Evolutionary conservation across 1,140 invertebrate species (phyloP).

Genomic region (Drosophila azteca): DNA sequence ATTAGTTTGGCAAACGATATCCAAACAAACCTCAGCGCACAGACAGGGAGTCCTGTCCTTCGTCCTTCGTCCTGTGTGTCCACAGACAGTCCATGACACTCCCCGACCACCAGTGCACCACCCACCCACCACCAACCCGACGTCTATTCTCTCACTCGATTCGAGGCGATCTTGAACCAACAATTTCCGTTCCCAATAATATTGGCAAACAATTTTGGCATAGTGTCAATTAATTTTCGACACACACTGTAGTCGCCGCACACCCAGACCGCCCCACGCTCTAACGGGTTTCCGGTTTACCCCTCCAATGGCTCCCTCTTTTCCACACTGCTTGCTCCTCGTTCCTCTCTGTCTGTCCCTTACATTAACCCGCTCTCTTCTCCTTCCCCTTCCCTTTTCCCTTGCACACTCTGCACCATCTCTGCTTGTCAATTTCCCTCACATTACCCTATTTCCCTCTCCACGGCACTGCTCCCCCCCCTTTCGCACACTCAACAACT

Average conservation of each 20-base stretch:
- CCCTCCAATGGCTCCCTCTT: no score
- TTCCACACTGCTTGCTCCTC: no score
- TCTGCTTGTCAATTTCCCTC: no score
- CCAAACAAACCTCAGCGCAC: conserved; percentile 1
- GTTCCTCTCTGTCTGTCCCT: no score
- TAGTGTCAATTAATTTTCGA: conserved; percentile 69
- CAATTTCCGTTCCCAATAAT: conserved; percentile 65
- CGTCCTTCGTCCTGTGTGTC: conserved; percentile 19
- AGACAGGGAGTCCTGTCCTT: neutral
- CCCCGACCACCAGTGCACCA: no score
- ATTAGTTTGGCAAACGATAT: conserved; percentile 27
- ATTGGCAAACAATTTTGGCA: conserved; percentile 66
- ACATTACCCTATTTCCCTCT: no score
- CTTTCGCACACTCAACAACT: conserved; percentile 48
- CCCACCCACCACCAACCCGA: no score
- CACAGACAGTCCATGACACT: no score
- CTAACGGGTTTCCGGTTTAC: no score
- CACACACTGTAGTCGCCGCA: conserved; percentile 25
- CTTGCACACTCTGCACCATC: no score
- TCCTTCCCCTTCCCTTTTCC: no score
- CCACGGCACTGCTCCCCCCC: conserved; percentile 1
- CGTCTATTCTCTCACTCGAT: neutral
- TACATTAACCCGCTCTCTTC: no score
- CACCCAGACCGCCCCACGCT: neutral
- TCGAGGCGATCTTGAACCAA: conserved; percentile 49